Percentiles rank a stretch among this genome's conserved stretches.
phyloP scores from a whole-genome alignment of 1,140 invertebrate species.

The Drosophila repleta region DNA sequence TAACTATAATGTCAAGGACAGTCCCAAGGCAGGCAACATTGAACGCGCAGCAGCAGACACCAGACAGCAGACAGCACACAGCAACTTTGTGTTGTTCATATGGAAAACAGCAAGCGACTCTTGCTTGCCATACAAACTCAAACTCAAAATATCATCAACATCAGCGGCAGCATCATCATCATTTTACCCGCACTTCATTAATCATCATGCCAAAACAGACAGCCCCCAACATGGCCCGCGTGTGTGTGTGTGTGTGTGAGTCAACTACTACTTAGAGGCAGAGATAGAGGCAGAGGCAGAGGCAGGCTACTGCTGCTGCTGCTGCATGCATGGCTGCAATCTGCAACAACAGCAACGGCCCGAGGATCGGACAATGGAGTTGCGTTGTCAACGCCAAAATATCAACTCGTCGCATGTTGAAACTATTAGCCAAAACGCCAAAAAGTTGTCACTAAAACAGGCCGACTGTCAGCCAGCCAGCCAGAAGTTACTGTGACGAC shows the following conservation, averaged over 20 bases:
- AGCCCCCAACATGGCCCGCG: constrained; percentile 18
- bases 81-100: constrained; percentile 30
- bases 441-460: constrained; percentile 39
- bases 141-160: constrained; percentile 41
- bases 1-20: constrained; percentile 36
- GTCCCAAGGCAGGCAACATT: constrained; percentile 3
- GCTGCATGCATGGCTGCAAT: constrained; percentile 49
- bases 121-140: constrained; percentile 9
- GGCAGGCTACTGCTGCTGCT: not conserved
- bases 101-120: constrained; percentile 21
- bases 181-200: constrained; percentile 79
- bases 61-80: no score
- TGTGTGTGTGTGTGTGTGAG: constrained; percentile 14
- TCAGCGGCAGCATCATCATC: constrained; percentile 39
- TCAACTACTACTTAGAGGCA: constrained; percentile 29
- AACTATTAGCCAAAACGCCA: constrained; percentile 80
- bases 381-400: constrained; percentile 58
- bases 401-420: constrained; percentile 77
- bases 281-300: constrained; percentile 16
- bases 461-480: not conserved
- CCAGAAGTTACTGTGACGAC: constrained; percentile 32
- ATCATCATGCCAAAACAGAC: constrained; percentile 75
- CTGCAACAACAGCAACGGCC: constrained; percentile 6
- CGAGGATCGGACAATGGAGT: constrained; percentile 38
- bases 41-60: no score